Evolutionary conservation across 2,888 invertebrate species (phyloP).

Genomic region (Dryococelus australis): DNA sequence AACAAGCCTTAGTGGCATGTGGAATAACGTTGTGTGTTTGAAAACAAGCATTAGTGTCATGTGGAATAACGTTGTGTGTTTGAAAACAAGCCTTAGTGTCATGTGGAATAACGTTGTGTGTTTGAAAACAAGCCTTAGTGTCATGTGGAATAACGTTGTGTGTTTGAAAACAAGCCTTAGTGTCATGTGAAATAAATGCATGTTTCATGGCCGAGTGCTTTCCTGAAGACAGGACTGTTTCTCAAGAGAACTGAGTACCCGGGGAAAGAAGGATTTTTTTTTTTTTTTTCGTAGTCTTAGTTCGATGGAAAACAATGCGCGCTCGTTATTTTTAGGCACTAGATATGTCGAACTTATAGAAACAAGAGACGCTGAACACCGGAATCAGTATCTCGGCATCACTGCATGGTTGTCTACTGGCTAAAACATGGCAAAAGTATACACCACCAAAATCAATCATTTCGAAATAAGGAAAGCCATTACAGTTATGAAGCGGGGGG

Average conservation of each 20-base stretch:
- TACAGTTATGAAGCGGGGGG: no score
- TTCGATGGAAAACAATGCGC: neutral
- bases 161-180: neutral
- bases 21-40: no score
- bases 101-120: no score
- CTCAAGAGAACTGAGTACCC: neutral
- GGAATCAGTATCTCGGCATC: no score
- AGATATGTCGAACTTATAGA: neutral
- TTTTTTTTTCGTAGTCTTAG: neutral
- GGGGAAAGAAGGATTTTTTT: neutral
- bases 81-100: neutral
- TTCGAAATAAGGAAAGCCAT: no score
- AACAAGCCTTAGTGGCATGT: no score
- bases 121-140: neutral
- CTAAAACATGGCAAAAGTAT: no score
- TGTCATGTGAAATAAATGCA: neutral
- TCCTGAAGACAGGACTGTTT: neutral
- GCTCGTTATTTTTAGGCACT: neutral
- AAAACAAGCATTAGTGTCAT: neutral
- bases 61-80: no score
- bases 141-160: no score
- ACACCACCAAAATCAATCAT: no score
- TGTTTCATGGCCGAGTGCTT: neutral
- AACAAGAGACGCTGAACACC: neutral
- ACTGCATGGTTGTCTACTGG: no score